Evolutionary conservation across 2,797 vertebrate species (phyloP).

Genomic region (Amblyraja radiata): DNA sequence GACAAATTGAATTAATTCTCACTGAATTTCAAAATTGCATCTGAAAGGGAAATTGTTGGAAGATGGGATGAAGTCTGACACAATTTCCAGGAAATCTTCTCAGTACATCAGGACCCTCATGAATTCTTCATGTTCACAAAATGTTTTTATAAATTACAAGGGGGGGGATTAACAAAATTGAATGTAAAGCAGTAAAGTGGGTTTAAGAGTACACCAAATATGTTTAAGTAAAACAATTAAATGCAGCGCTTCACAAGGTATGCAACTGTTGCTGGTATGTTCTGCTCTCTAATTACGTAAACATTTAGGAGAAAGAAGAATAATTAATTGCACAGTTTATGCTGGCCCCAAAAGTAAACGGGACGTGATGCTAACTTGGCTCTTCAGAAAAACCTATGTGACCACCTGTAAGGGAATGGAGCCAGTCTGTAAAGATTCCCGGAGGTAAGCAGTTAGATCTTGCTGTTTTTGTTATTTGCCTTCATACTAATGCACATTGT

Average conservation of each 20-base stretch:
- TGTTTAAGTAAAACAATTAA: not conserved
- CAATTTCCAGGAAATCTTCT: not conserved
- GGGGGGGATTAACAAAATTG: not conserved
- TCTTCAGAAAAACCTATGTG: not conserved
- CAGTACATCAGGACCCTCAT: not conserved
- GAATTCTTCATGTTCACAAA: not conserved
- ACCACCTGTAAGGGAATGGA: not conserved
- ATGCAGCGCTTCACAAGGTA: not conserved
- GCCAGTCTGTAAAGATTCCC: not conserved
- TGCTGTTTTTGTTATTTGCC: not conserved
- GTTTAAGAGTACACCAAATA: not conserved
- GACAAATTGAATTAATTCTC: not conserved
- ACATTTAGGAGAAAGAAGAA: slow-evolving; percentile 51
- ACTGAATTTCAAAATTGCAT: not conserved
- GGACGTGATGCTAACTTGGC: slow-evolving; percentile 50
- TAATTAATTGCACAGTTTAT: slow-evolving; percentile 57
- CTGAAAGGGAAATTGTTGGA: not conserved
- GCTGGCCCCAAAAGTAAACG: slow-evolving; percentile 44
- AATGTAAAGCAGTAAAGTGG: not conserved
- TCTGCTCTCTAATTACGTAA: not conserved
- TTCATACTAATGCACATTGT: not conserved
- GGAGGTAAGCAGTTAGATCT: not conserved
- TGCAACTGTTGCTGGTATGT: not conserved
- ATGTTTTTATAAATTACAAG: not conserved
- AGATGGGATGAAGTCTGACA: not conserved